Evolutionary conservation across 2,113 vertebrate genomes (phyloP).

Genomic region (Macrotis lagotis): DNA sequence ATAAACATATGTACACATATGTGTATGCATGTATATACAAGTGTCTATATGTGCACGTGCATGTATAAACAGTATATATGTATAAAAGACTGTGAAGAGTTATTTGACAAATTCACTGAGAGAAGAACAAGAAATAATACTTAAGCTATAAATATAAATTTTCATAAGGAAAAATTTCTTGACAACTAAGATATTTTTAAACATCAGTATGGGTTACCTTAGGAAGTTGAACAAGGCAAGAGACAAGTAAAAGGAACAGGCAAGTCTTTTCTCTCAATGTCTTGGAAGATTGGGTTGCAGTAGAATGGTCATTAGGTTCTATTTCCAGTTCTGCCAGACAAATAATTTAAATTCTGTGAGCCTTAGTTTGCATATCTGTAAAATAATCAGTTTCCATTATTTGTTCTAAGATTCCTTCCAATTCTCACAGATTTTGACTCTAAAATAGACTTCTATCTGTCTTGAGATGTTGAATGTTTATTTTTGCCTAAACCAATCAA

Average conservation of each 20-base stretch:
- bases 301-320: neutral
- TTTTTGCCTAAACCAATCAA: conserved; percentile 2
- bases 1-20: no score
- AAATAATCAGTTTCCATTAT: conserved; percentile 21
- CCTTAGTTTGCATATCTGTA: conserved; percentile 43
- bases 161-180: conserved; percentile 33
- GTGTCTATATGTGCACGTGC: no score
- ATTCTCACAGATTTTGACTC: neutral
- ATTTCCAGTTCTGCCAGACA: conserved; percentile 24
- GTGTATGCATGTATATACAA: no score
- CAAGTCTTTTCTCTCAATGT: neutral
- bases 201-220: conserved; percentile 6
- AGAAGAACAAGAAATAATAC: neutral
- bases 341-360: neutral
- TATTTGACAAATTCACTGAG: conserved; percentile 8
- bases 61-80: no score
- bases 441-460: conserved; percentile 19
- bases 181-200: conserved; percentile 35
- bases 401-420: neutral
- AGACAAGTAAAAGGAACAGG: neutral
- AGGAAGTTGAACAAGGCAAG: neutral
- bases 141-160: conserved; percentile 16
- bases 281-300: neutral
- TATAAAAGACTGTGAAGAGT: neutral
- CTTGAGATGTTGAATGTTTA: neutral